Base-by-base conservation (phyloP, 2,888 invertebrate genomes). In the Phaonia tiefii region DNA sequence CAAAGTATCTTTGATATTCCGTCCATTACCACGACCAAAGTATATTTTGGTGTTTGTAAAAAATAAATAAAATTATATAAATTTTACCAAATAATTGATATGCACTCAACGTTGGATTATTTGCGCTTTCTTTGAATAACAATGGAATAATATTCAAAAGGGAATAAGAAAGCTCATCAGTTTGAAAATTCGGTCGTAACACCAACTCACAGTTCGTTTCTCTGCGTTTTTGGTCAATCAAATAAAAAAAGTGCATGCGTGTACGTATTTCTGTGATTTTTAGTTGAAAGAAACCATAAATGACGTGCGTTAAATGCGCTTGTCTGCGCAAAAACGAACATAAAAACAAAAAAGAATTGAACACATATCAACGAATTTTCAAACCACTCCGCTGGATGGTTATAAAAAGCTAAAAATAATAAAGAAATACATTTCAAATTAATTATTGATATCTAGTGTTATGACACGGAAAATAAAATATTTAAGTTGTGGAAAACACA, bases 221-320 rank as follows among this genome's bases (percentile, higher is more conserved):
- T 2, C n/a, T 8, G 10, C 11, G 10, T n/a, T 2, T 44, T 44
- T 13, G 44, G 7, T 44, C 7, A 2, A 56, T 56, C 22, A 1
- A 51, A 22, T 22, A 15, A 3, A 51, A 76, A 39, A 63, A 67
- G 63, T 65, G 42, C 22, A 51, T 22, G 54, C 10, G 54, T 42
- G 42, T 42, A 31, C 8, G 31, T 31, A 8, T 31, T 31, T 26
- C 17, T 49, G 49, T 3, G 2, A 17, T 15, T 44, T 39, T 63
- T n/a, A 46, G 54, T 63, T 39, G 8, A 22, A 11, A 1, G n/a
- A 15, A 15, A 46, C 42, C 11, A 49, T 63, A 20, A n/a, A n/a
- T n/a, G n/a, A n/a, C 66, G 46, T 20, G 17, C 39, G 58, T 72
- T 42, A 15, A 46, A 11, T 63, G 63, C 46, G 49, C 49, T 42